phyloP scores from a whole-genome alignment of 2,113 vertebrate species.

The Lophura nycthemera region DNA sequence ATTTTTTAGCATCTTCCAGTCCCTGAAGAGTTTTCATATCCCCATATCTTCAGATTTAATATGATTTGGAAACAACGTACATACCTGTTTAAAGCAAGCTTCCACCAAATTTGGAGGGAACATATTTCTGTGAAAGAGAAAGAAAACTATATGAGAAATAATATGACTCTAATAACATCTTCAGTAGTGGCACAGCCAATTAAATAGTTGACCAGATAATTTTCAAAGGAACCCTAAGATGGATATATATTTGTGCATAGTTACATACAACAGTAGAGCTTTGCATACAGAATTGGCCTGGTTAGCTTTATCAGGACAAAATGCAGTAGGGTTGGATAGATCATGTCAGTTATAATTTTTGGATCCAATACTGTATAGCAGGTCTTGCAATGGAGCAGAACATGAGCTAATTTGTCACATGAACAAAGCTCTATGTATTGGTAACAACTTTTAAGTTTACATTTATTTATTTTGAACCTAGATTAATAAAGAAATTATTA shows the following conservation, averaged over 20 bases:
- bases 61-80: background rate
- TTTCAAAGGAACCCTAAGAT: background rate
- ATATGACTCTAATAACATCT: background rate
- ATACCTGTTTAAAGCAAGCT: conserved; percentile 98
- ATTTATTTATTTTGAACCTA: background rate
- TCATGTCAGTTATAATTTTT: background rate
- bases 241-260: background rate
- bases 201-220: background rate
- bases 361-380: background rate
- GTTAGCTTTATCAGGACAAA: background rate
- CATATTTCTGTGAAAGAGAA: conserved; percentile 91
- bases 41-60: background rate
- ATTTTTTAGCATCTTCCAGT: background rate
- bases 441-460: background rate
- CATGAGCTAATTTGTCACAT: background rate
- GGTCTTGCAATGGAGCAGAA: background rate
- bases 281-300: background rate
- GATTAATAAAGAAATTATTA: background rate
- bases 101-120: conserved; percentile 97
- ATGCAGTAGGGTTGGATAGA: background rate
- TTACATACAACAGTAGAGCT: background rate
- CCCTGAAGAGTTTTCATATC: background rate
- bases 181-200: background rate
- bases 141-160: conserved; percentile 5
- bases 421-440: background rate